These are phyloP conservation scores for Motacilla alba DNA, from an alignment of 2,113 vertebrate genomes.

Conservation along the genomic window DNA sequence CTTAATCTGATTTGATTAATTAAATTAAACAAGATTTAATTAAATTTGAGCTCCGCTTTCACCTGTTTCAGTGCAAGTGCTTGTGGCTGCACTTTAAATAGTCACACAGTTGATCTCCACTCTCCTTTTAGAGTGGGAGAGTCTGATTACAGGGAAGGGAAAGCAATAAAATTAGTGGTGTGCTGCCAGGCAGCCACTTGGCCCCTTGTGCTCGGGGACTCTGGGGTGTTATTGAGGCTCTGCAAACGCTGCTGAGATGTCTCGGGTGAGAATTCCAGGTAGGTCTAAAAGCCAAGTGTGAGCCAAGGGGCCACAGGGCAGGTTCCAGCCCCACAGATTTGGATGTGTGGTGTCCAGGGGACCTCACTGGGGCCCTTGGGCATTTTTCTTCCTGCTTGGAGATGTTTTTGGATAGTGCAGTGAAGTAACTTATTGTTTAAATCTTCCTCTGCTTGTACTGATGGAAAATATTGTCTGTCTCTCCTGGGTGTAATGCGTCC, in stretches of 20 bases:
- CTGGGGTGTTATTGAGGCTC: background rate
- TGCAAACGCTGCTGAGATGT: slow-evolving; percentile 68
- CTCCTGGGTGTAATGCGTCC: background rate
- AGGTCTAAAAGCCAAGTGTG: slow-evolving; percentile 59
- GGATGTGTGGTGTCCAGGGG: background rate
- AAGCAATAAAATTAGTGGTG: slow-evolving; percentile 8
- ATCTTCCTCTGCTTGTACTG: background rate
- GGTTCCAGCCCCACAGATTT: background rate
- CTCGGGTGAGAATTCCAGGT: slow-evolving; percentile 79
- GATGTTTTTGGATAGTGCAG: background rate
- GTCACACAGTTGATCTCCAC: background rate
- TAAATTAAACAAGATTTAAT: background rate
- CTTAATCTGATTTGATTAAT: background rate
- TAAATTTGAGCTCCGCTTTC: slow-evolving; percentile 26
- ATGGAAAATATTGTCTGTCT: background rate
- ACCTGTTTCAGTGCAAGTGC: slow-evolving; percentile 21
- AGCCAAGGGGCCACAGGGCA: background rate
- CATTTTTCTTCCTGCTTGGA: background rate
- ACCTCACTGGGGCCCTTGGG: background rate
- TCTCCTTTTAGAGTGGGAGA: slow-evolving; percentile 61
- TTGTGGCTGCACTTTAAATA: slow-evolving; percentile 63
- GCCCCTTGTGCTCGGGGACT: background rate
- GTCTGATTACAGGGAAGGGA: slow-evolving; percentile 62
- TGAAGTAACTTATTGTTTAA: background rate
- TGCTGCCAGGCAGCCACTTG: background rate